Evolutionary conservation across 2,113 vertebrate genomes (phyloP), one percentile per base, ranked within the genome.

Genomic region (Eubucco bourcierii): DNA sequence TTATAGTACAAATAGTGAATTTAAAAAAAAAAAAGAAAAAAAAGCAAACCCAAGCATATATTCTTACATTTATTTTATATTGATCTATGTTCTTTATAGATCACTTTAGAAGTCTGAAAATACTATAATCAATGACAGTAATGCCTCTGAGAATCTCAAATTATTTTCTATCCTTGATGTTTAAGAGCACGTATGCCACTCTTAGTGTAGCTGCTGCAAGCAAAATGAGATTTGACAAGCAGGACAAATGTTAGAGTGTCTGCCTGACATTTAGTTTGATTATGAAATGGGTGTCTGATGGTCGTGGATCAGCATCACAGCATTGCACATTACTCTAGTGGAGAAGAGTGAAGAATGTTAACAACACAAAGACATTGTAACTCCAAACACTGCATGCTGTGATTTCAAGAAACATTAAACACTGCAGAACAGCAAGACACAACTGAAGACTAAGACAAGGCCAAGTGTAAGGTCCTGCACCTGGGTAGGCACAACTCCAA

Each of bases 381-480:
- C 10, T 23, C 12, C 29, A 56, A 5, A 20, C 0, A 0, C 18
- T 25, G 21, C 14, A 7, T 16, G 16, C 16, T 79, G 31, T 76
- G 31, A 3, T 46, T 67, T 75, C 1, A 1, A 76, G 76, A 68
- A 90, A 55, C 9, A 52, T 0, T 33, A 44, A 82, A 60, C 14
- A 9, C 2, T 3, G 37, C n/a, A 81, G 28, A 37, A 3, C 18
- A 56, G 3, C 33, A 65, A 37, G 28, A 60, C 24, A 52, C 8
- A 52, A 4, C 5, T 44, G 16, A 60, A 33, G 5, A 28, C 31
- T 73, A 47, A 31, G 29, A 27, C n/a, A n/a, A n/a, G n/a, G n/a
- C n/a, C n/a, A n/a, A n/a, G n/a, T n/a, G n/a, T n/a, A n/a, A n/a
- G n/a, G n/a, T n/a, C n/a, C n/a, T n/a, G n/a, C n/a, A n/a, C n/a